Evolutionary conservation across 1,140 invertebrate genomes (phyloP).

Genomic region (Drosophila albomicans): DNA sequence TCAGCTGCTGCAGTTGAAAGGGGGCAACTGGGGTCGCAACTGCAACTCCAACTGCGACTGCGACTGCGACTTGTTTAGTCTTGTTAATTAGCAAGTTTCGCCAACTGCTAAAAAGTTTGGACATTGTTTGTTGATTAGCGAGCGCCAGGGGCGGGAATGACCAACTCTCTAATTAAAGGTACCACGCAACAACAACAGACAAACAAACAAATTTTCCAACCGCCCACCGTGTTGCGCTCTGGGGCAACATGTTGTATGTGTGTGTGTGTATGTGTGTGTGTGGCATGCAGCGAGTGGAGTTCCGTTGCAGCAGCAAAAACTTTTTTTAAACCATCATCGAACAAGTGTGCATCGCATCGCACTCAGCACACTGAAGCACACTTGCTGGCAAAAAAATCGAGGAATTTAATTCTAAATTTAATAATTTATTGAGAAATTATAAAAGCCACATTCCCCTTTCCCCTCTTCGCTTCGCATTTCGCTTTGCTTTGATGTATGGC

Average conservation of each 20-base stretch:
- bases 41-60: neutral
- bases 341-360: too few relatives aligned
- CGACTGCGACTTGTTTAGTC: constrained; percentile 30
- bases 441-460: neutral
- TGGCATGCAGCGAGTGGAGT: constrained; percentile 36
- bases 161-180: constrained; percentile 52
- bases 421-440: neutral
- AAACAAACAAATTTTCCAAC: constrained; percentile 34
- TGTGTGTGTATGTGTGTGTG: constrained; percentile 34
- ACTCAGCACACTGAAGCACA: too few relatives aligned
- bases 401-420: neutral
- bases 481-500: constrained; percentile 10
- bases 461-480: neutral
- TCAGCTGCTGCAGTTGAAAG: constrained; percentile 19
- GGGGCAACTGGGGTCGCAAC: constrained; percentile 30
- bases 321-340: too few relatives aligned
- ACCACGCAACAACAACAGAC: constrained; percentile 25
- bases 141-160: constrained; percentile 17
- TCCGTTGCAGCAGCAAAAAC: neutral
- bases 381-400: constrained; percentile 14
- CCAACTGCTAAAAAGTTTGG: constrained; percentile 37
- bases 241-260: constrained; percentile 1
- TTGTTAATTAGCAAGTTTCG: constrained; percentile 54
- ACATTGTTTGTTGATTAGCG: constrained; percentile 43
- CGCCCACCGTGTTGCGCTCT: constrained; percentile 31